Base-by-base conservation (phyloP, 2,797 vertebrate genomes). In the Perodicticus potto region DNA sequence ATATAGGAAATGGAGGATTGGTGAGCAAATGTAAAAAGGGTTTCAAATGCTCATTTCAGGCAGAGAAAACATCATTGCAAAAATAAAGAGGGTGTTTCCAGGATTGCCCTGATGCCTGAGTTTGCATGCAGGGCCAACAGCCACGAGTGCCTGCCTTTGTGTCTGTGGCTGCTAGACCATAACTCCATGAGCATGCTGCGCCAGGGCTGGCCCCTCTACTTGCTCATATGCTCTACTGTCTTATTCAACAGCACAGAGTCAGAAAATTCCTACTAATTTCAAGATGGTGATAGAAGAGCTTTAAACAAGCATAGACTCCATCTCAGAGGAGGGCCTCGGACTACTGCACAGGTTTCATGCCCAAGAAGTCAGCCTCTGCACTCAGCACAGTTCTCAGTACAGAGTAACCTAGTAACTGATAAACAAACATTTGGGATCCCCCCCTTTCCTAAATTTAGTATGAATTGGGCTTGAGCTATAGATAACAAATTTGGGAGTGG, bases 31-130 rank as follows among this genome's bases (percentile, higher is more conserved):
- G 20, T 37, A 34, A 76, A 88, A 12, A 4, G 23, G 20, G 27
- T 70, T 87, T 43, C 37, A 76, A 84, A 72, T 80, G 20, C 8
- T 22, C 45, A 16, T 49, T 55, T 4, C 16, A 25, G 29, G 70
- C 17, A 77, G 61, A 80, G 40, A 49, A 78, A 88, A 59, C 11
- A 12, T 20, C 37, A 74, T n/a, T 5, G 14, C 37, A 53, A 59
- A 92, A n/a, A 1, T 4, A 78, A 27, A 27, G 22, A 34, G 0
- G 14, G 22, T 2, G 1, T 63, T 2, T 2, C 16, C 12, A 20
- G 55, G 10, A 49, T 11, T 32, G 1, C 14, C 4, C 9, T 0
- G 4, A 63, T 1, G 22, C 37, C 13, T 4, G 65, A 5, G 4
- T 7, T 7, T 34, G 5, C 19, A 57, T 1, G 0, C 12, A 7